phyloP scores from a whole-genome alignment of 2,113 vertebrate species.

The Tretioscincus oriximinensis region DNA sequence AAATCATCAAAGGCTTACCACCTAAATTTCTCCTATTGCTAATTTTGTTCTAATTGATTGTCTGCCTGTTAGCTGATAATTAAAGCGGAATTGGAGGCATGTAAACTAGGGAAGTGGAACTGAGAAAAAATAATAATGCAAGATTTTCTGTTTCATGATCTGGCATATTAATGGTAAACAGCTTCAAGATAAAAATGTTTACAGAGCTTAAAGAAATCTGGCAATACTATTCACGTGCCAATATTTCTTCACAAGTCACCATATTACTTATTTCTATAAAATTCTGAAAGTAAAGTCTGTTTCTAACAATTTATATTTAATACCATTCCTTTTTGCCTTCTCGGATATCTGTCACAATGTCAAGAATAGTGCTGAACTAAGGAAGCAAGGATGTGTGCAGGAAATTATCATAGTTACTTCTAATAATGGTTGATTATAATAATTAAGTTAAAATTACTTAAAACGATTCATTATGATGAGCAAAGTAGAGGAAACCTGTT shows the following conservation, averaged over 20 bases:
- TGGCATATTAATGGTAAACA: conserved; percentile 4
- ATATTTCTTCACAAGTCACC: neutral
- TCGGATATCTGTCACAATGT: too few relatives aligned
- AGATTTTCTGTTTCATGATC: neutral
- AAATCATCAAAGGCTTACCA: conserved; percentile 5
- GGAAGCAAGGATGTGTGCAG: too few relatives aligned
- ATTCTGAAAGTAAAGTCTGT: too few relatives aligned
- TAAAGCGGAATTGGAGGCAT: neutral
- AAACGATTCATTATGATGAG: neutral
- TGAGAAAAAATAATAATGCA: neutral
- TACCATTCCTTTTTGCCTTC: too few relatives aligned
- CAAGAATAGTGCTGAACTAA: too few relatives aligned
- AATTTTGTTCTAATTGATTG: neutral
- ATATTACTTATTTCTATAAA: too few relatives aligned
- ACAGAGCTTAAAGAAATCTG: neutral
- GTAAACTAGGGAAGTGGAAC: neutral
- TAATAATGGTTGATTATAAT: too few relatives aligned
- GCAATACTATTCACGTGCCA: too few relatives aligned
- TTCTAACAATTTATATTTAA: too few relatives aligned
- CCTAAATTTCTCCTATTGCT: neutral
- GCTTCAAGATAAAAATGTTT: neutral
- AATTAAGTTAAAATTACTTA: neutral
- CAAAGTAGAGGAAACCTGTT: neutral
- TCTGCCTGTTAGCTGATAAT: neutral
- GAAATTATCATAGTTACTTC: too few relatives aligned